phyloP scores from a whole-genome alignment of 2,113 vertebrate genomes.

The Pitta sordida region DNA sequence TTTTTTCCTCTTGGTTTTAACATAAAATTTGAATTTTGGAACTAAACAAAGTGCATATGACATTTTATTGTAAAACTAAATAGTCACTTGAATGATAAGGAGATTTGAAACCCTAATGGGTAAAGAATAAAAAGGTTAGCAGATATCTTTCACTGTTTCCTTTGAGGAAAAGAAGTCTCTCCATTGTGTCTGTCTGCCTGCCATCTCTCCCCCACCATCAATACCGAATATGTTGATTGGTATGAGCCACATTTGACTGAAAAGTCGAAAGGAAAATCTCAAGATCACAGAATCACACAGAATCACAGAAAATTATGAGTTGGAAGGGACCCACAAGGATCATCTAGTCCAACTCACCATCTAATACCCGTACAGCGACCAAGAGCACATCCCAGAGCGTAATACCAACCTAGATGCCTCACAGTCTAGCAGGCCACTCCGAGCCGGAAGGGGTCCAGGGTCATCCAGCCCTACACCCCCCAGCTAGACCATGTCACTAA shows the following conservation, averaged over 20 bases:
- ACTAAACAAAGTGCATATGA: neutral
- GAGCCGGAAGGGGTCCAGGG: no score
- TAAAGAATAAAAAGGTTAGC: neutral
- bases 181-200: neutral
- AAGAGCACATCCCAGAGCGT: no score
- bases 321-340: no score
- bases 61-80: neutral
- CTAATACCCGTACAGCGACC: no score
- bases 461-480: no score
- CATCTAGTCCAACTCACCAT: no score
- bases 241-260: neutral
- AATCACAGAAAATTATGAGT: no score
- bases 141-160: neutral
- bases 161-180: neutral
- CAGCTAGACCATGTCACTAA: no score
- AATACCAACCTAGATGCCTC: no score
- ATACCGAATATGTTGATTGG: neutral
- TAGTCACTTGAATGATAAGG: constrained; percentile 6
- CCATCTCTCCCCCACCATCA: neutral
- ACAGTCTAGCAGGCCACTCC: no score
- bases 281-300: no score
- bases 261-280: neutral
- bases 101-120: neutral
- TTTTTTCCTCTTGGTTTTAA: neutral
- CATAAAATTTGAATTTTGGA: neutral